phyloP scores from a whole-genome alignment of 2,797 vertebrate genomes.

The Netta rufina region DNA sequence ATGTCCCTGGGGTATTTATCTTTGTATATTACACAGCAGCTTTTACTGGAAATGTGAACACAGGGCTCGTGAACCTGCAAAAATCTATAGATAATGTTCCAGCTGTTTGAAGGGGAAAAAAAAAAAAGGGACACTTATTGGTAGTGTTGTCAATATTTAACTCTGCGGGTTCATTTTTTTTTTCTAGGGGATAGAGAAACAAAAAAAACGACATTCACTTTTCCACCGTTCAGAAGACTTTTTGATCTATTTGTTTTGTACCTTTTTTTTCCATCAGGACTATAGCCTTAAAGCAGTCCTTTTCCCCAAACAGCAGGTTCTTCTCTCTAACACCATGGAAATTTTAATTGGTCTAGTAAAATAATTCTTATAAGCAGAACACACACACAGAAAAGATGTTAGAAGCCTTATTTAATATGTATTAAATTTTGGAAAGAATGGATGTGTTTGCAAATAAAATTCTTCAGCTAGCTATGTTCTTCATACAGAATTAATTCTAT shows the following conservation, averaged over 20 bases:
- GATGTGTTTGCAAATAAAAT: background rate
- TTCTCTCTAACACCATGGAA: background rate
- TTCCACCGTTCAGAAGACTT: background rate
- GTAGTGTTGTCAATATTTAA: constrained; percentile 30
- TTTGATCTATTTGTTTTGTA: background rate
- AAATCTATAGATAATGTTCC: constrained; percentile 47
- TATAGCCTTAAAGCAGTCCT: background rate
- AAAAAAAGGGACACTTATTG: background rate
- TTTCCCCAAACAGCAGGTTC: background rate
- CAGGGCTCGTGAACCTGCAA: constrained; percentile 32
- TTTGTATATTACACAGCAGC: constrained; percentile 48
- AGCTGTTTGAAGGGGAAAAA: constrained; percentile 24
- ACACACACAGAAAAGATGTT: background rate
- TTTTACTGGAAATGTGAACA: constrained; percentile 38
- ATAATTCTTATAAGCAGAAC: background rate
- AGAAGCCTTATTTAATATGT: background rate
- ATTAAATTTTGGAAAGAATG: background rate
- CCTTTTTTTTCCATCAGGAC: background rate
- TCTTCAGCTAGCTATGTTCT: background rate
- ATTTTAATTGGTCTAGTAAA: constrained; percentile 17
- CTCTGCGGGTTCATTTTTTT: background rate
- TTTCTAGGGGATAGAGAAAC: background rate
- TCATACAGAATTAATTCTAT: background rate
- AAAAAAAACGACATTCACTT: background rate
- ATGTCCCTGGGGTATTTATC: constrained; percentile 6